These are phyloP conservation scores for Zhuqinia jingwanae DNA, from an alignment of 2,888 invertebrate species.

Conservation along the genomic window DNA sequence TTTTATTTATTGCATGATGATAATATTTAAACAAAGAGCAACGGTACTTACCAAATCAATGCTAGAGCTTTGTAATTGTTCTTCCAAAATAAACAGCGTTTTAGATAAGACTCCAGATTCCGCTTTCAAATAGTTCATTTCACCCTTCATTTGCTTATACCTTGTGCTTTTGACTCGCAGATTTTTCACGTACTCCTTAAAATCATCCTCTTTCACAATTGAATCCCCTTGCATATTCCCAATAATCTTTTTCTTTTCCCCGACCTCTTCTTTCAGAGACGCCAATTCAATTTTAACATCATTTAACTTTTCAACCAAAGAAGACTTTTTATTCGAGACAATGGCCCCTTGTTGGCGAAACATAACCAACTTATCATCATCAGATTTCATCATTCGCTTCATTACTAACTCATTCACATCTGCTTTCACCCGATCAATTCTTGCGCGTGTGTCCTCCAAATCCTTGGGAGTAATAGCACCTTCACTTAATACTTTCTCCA, in stretches of 20 bases:
- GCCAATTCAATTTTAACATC: conserved; percentile 85
- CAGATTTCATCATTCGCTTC: conserved; percentile 85
- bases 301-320: conserved; percentile 86
- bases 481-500: conserved; percentile 86
- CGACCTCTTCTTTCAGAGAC: conserved; percentile 84
- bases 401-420: conserved; percentile 89
- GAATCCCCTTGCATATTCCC: conserved; percentile 84
- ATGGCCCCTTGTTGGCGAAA: conserved; percentile 93
- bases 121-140: conserved; percentile 88
- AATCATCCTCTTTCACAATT: conserved; percentile 89
- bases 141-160: conserved; percentile 90
- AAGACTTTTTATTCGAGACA: conserved; percentile 90
- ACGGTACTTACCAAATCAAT: conserved; percentile 84
- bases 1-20: too few species aligned
- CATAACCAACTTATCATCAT: conserved; percentile 89
- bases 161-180: conserved; percentile 89
- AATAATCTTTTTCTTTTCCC: conserved; percentile 82
- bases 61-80: conserved; percentile 82
- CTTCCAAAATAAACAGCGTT: conserved; percentile 87
- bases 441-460: conserved; percentile 84
- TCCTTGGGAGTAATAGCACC: conserved; percentile 86
- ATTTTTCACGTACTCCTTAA: conserved; percentile 91
- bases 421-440: conserved; percentile 83
- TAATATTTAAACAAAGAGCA: too few species aligned
- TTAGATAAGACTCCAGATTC: conserved; percentile 89